These are phyloP conservation scores for Drosophila insularis DNA, from an alignment of 1,140 invertebrate species.

Conservation along the genomic window DNA sequence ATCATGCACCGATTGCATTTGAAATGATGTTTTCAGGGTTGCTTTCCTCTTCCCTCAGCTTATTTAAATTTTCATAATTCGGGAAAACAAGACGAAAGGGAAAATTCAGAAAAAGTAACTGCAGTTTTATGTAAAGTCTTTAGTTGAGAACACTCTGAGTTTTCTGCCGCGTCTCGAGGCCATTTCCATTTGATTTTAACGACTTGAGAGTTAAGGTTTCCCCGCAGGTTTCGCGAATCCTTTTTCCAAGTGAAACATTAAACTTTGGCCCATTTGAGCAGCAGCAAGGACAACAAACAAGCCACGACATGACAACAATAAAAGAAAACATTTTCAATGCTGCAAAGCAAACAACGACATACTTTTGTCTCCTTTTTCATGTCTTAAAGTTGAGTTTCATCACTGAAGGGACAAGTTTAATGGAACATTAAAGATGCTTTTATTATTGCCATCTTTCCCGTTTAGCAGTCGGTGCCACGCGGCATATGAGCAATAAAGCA, in stretches of 20 bases:
- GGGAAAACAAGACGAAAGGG: not conserved
- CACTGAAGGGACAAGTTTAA: not conserved
- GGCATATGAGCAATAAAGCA: constrained; percentile 10
- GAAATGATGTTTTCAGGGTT: constrained; percentile 20
- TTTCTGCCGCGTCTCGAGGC: constrained; percentile 5
- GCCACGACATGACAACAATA: constrained; percentile 37
- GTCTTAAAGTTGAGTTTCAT: not conserved
- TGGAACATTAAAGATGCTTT: constrained; percentile 16
- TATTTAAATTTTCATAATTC: constrained; percentile 25
- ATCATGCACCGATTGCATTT: constrained; percentile 46
- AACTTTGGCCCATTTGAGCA: constrained; percentile 34
- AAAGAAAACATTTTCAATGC: constrained; percentile 43
- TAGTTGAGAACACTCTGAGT: constrained; percentile 12
- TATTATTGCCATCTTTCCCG: not conserved
- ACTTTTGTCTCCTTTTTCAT: not conserved
- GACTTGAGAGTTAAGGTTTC: constrained; percentile 39
- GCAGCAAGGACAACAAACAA: constrained; percentile 32
- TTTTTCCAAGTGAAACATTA: constrained; percentile 44
- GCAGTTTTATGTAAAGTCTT: not conserved
- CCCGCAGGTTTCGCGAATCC: constrained; percentile 30
- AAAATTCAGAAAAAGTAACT: not conserved
- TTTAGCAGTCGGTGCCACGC: not conserved
- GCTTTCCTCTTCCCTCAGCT: constrained; percentile 10
- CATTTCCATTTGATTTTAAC: constrained; percentile 43
- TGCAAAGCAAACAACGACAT: not conserved